Percentiles rank a stretch among this genome's conserved stretches.
Conservation (phyloP, 2,888 invertebrate genomes). For the Leptinotarsa juncta region DNA sequence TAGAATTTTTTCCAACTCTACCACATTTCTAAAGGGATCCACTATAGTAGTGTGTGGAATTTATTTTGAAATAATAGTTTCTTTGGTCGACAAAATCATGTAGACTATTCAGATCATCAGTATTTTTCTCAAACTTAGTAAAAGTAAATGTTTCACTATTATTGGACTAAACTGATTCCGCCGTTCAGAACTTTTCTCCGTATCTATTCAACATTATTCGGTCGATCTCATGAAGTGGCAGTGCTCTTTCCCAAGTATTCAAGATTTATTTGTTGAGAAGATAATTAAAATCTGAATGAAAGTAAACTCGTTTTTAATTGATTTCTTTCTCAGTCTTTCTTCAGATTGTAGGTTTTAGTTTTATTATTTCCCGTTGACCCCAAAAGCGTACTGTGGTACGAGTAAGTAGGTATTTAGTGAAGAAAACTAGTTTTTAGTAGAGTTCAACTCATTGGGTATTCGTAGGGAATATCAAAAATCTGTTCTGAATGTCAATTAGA, state of each 20-base stretch:
- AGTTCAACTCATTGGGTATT: conserved; percentile 28
- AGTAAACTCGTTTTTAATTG: conserved; percentile 18
- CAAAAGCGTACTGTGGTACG: conserved; percentile 2
- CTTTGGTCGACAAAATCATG: too few species aligned
- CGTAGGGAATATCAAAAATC: conserved; percentile 8
- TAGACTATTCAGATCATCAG: too few species aligned
- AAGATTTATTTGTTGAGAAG: conserved; percentile 15
- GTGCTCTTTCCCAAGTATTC: conserved; percentile 11
- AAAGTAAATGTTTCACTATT: background rate
- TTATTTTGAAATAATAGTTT: too few species aligned
- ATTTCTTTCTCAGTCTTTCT: conserved; percentile 17
- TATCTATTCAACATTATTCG: conserved; percentile 5
- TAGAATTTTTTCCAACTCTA: too few species aligned
- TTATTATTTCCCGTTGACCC: conserved; percentile 7
- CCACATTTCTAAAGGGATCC: too few species aligned
- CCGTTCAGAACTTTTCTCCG: conserved; percentile 3
- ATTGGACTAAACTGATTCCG: background rate
- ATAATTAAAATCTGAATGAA: conserved; percentile 18
- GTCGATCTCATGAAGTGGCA: conserved; percentile 1
- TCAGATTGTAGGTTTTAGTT: conserved; percentile 14
- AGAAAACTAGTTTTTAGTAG: conserved; percentile 33
- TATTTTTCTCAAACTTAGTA: too few species aligned
- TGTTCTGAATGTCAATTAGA: background rate
- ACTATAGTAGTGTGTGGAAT: too few species aligned
- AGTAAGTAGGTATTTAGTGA: conserved; percentile 36